Percentiles rank a stretch among this genome's conserved stretches.
phyloP scores from a whole-genome alignment of 1,140 invertebrate genomes.

The Parasteatoda tepidariorum region DNA sequence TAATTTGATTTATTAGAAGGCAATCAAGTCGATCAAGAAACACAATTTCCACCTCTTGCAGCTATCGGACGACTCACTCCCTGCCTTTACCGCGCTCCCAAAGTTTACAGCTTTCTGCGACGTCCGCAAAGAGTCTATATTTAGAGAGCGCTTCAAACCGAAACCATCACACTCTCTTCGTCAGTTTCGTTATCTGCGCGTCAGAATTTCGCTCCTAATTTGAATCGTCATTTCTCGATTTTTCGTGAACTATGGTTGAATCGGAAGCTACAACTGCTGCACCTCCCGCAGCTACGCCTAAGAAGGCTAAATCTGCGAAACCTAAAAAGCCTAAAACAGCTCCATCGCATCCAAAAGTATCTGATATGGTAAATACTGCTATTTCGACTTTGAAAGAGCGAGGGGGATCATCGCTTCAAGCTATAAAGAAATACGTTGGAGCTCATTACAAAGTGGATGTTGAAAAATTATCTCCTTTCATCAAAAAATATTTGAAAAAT shows the following conservation, averaged over 20 bases:
- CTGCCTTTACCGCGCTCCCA: conserved; percentile 52
- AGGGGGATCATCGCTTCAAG: conserved; percentile 74
- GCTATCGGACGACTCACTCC: conserved; percentile 28
- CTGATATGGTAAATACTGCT: conserved; percentile 64
- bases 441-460: conserved; percentile 74
- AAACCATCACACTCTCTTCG: not conserved
- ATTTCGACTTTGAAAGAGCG: conserved; percentile 69
- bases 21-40: conserved; percentile 43
- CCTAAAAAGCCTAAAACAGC: conserved; percentile 62
- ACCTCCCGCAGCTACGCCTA: conserved; percentile 63
- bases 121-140: conserved; percentile 46
- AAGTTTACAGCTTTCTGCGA: conserved; percentile 60
- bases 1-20: conserved; percentile 25
- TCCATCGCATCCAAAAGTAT: conserved; percentile 64
- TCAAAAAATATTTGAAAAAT: conserved; percentile 73
- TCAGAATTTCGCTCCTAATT: not conserved
- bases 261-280: conserved; percentile 52
- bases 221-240: not conserved
- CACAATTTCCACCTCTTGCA: conserved; percentile 25
- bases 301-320: conserved; percentile 65
- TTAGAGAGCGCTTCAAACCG: not conserved
- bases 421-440: conserved; percentile 76
- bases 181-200: not conserved
- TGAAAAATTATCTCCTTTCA: conserved; percentile 74
- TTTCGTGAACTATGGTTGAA: conserved; percentile 38